Evolutionary conservation across 2,888 invertebrate species (phyloP).

Genomic region (Trilocha varians): DNA sequence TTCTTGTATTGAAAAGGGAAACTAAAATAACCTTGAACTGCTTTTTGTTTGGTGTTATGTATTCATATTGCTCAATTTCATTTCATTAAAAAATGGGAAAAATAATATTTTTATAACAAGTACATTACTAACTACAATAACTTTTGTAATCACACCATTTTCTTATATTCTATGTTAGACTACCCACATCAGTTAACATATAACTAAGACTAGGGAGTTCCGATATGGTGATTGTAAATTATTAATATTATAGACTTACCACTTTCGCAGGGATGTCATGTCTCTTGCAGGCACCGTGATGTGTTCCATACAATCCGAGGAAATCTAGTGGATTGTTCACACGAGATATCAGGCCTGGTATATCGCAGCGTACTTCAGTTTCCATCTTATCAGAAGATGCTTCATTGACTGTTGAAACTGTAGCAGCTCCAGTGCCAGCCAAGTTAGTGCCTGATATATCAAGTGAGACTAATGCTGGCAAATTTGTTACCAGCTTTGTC

Average conservation of each 20-base stretch:
- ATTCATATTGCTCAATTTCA: too few relatives aligned
- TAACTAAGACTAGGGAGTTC: too few relatives aligned
- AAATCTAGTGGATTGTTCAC: slow-evolving; percentile 87
- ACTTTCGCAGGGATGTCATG: slow-evolving; percentile 92
- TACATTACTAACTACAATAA: too few relatives aligned
- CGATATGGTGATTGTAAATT: background rate
- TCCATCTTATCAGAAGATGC: slow-evolving; percentile 26
- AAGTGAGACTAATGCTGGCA: slow-evolving; percentile 84
- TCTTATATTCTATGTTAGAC: too few relatives aligned
- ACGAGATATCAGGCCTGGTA: slow-evolving; percentile 87
- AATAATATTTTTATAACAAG: too few relatives aligned
- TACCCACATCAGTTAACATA: too few relatives aligned
- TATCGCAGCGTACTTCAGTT: slow-evolving; percentile 75
- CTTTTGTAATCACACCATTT: too few relatives aligned
- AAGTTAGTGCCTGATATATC: slow-evolving; percentile 98
- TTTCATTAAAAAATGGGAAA: too few relatives aligned
- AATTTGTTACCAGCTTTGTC: slow-evolving; percentile 78
- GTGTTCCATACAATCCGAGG: slow-evolving; percentile 92
- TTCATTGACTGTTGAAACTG: slow-evolving; percentile 34
- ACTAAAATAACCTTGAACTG: too few relatives aligned
- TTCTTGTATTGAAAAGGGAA: too few relatives aligned
- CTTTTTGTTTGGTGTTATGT: too few relatives aligned
- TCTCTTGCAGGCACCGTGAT: slow-evolving; percentile 90
- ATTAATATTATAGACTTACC: slow-evolving; percentile 65
- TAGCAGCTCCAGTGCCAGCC: slow-evolving; percentile 86